Evolutionary conservation across 2,888 invertebrate genomes (phyloP), one percentile per base, ranked within the genome.

Genomic region (Calephelis perditalis): DNA sequence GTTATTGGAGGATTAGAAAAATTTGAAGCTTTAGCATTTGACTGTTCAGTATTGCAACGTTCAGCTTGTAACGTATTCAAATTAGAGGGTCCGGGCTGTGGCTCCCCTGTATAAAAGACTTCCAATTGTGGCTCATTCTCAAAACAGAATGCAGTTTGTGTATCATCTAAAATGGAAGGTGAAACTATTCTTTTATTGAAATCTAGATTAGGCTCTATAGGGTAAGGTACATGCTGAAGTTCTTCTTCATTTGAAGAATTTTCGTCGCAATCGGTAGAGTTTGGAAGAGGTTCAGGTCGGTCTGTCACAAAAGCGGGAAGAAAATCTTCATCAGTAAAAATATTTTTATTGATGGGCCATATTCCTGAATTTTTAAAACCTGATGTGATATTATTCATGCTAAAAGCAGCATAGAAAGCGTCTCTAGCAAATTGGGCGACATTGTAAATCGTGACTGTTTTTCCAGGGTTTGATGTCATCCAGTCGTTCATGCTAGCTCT

Each of bases 371-470:
- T 65, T 45, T 58, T 62, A 55, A 63, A 63, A 56, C 59, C 60
- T 43, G 62, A 61, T 4, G 59, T 66, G 43, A 64, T 61, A 58
- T 66, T 66, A 11, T 59, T 59, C 59, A 60, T 60, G 43, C 57
- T 65, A 58, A 63, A 63, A 63, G 62, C 62, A 58, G 61, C 58
- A 43, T 55, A 61, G 56, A 57, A 65, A 60, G 63, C 65, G 44
- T 65, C 57, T 65, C 36, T 63, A 54, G 60, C 62, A 62, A 63
- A 66, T 57, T 62, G 61, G 54, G 62, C 62, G 12, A 64, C 64
- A 61, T 66, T 62, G 52, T 65, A 65, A 58, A 66, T 63, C n/a
- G 63, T 66, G 58, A 62, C 62, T 57, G 58, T 62, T 62, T 65
- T 64, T 40, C 63, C 62, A 59, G 35, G 64, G 60, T 58, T 64